Base-by-base conservation (phyloP, 2,888 invertebrate species). In the Polylopha cassiicola region DNA sequence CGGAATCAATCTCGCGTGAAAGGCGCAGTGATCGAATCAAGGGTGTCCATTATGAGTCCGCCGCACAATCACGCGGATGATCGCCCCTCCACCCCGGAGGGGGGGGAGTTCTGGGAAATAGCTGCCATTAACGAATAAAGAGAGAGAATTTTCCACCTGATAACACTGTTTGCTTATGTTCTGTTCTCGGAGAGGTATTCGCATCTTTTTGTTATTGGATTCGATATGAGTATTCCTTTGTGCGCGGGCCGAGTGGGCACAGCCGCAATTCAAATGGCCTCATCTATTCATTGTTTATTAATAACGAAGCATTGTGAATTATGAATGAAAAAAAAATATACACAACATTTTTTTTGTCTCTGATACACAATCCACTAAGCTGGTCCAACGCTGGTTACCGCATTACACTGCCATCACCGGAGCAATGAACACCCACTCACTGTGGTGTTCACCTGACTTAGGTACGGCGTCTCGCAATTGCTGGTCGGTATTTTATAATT, bases 21-120 rank as follows among this genome's bases (percentile, higher is more conserved):
- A 71, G 63, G 71, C 61, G 62, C 63, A 61, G 63, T 67, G 71
- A 75, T 76, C 71, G 71, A 73, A 76, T 76, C 75, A 70, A 52
- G 44, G 56, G 50, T 62, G 67, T 64, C 75, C 69, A 75, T 77
- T 75, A 73, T 65, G 59, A 60, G 44, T 56, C 57, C 31, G 60
- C 50, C 50, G 59, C 56, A 62, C 70, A 68, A 73, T 73, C 66
- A 65, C 55, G 60, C 51, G 58, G 65, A 60, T 67, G 64, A 66
- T 68, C 63, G 48, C 57, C 20, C 29, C 24, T 8, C 43, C 14
- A 36, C 42, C 21, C 9, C 26, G 36, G 36, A 20, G 23, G 20
- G 30, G 6, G 43, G 17, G 43, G 43, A 39, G 46, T 50, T 46
- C 53, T 54, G 53, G 58, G 58, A 63, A 72, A 72, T 71, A 60